phyloP scores from a whole-genome alignment of 1,140 invertebrate genomes.

The Babylonia areolata region DNA sequence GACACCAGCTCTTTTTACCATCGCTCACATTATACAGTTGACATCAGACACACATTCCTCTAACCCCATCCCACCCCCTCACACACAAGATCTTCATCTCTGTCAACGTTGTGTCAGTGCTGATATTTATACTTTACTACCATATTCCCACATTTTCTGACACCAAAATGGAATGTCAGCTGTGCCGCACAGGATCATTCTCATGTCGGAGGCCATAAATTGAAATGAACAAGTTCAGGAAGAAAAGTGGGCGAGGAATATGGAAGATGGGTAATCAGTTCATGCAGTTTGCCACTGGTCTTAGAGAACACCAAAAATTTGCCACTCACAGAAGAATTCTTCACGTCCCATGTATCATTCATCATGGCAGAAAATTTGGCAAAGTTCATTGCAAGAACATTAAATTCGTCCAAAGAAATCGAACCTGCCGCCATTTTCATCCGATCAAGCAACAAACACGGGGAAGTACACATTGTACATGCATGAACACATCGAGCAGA shows the following conservation, averaged over 20 bases:
- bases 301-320: neutral
- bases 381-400: slow-evolving; percentile 47
- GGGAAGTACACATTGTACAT: slow-evolving; percentile 13
- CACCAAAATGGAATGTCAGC: too few species aligned
- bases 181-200: neutral
- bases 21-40: too few species aligned
- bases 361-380: slow-evolving; percentile 49
- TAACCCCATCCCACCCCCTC: too few species aligned
- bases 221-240: neutral
- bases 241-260: neutral
- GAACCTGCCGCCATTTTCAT: slow-evolving; percentile 63
- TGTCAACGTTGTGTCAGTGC: too few species aligned
- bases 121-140: too few species aligned
- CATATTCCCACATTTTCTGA: too few species aligned
- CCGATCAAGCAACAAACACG: slow-evolving; percentile 14
- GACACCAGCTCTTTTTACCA: too few species aligned
- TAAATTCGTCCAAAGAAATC: slow-evolving; percentile 61
- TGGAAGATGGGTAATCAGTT: neutral
- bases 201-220: neutral
- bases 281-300: neutral
- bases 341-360: slow-evolving; percentile 52
- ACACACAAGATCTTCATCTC: too few species aligned
- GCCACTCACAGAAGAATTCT: slow-evolving; percentile 51
- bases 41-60: too few species aligned
- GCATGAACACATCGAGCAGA: slow-evolving; percentile 3